A percentile compares a stretch with the other conserved stretches of the same genome.
Evolutionary conservation across 1,140 invertebrate genomes (phyloP).

Genomic region (Agrypnia vestita): DNA sequence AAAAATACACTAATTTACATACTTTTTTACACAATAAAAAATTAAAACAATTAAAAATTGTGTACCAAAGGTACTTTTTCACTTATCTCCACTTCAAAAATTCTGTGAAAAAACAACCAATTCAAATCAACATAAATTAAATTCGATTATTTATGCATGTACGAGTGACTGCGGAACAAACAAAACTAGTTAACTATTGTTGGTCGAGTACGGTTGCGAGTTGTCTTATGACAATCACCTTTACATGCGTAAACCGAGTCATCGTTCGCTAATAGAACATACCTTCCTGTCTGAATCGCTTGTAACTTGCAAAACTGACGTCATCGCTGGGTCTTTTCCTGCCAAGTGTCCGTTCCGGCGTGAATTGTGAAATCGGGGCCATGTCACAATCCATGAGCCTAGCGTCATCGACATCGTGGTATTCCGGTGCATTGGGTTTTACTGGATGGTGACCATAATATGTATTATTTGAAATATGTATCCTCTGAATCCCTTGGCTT

Average conservation of each 20-base stretch:
- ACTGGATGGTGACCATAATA: conserved; percentile 47
- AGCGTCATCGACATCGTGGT: conserved; percentile 30
- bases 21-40: too few species aligned
- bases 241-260: conserved; percentile 20
- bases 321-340: conserved; percentile 50
- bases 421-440: not conserved
- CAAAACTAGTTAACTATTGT: too few species aligned
- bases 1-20: too few species aligned
- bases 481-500: conserved; percentile 13
- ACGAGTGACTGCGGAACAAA: conserved; percentile 6
- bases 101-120: conserved; percentile 26
- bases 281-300: conserved; percentile 47
- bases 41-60: too few species aligned
- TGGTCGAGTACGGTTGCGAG: too few species aligned
- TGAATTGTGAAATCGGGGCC: conserved; percentile 39
- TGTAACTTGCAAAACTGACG: conserved; percentile 50
- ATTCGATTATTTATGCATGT: conserved; percentile 28
- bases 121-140: conserved; percentile 10
- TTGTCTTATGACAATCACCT: conserved; percentile 6
- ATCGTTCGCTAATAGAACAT: conserved; percentile 18
- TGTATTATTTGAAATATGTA: conserved; percentile 44
- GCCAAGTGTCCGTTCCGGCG: conserved; percentile 46
- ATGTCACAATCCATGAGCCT: conserved; percentile 52
- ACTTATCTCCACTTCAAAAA: conserved; percentile 44
- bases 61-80: conserved; percentile 13